Conservation (phyloP, 1,140 invertebrate species). For the Zaprionus taronus region DNA sequence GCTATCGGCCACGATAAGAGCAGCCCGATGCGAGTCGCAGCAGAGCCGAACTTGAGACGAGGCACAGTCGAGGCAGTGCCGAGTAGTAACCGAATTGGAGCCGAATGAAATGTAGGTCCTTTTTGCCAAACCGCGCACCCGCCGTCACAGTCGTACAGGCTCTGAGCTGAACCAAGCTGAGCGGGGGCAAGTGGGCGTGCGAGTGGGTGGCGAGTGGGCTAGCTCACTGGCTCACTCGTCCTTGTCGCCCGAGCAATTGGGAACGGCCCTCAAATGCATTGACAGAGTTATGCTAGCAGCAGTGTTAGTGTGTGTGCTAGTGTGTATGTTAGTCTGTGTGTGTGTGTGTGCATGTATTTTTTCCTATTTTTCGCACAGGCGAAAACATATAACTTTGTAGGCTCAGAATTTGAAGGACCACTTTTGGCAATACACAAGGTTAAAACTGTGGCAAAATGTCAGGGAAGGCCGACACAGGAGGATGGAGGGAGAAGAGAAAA, state of each 20-base stretch:
- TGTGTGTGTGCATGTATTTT: conserved; percentile 4
- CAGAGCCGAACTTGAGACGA: not conserved
- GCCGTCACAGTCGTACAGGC: conserved; percentile 19
- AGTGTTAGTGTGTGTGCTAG: not conserved
- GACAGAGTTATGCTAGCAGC: conserved; percentile 71
- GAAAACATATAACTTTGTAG: conserved; percentile 72
- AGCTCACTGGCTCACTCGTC: conserved; percentile 55
- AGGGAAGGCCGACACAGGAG: conserved; percentile 41
- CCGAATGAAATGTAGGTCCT: conserved; percentile 76
- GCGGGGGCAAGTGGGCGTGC: conserved; percentile 3
- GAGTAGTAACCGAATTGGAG: not conserved
- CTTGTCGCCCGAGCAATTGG: conserved; percentile 63
- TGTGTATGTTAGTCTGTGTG: not conserved
- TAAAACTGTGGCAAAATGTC: conserved; percentile 66
- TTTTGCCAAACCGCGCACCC: conserved; percentile 75
- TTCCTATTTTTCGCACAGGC: conserved; percentile 48
- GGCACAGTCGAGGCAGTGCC: not conserved
- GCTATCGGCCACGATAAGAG: conserved; percentile 57
- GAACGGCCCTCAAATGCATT: conserved; percentile 77
- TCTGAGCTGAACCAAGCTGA: conserved; percentile 33
- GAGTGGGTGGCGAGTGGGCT: conserved; percentile 5
- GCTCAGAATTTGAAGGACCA: conserved; percentile 78
- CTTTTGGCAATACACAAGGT: conserved; percentile 78
- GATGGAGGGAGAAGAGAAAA: not conserved
- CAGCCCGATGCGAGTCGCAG: conserved; percentile 15